Percentiles rank a stretch among this genome's conserved stretches.
phyloP scores from a whole-genome alignment of 2,888 invertebrate species.

The Eristalis intricaria region DNA sequence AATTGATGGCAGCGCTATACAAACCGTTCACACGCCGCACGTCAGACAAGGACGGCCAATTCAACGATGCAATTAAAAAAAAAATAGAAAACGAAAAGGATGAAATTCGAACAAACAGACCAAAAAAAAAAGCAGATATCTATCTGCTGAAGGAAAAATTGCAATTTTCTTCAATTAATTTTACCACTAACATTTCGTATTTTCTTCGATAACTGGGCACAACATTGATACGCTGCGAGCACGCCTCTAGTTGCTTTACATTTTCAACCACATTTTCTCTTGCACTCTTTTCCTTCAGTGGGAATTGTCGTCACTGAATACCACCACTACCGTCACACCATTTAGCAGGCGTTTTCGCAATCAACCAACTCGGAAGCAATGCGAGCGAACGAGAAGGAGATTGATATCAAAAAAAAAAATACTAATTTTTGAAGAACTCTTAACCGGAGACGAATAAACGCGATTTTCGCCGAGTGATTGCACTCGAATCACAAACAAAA shows the following conservation, averaged over 20 bases:
- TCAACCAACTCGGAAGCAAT: conserved; percentile 24
- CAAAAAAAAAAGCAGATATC: conserved; percentile 47
- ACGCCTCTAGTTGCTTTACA: neutral
- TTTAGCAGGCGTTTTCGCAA: conserved; percentile 67
- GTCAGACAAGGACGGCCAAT: conserved; percentile 25
- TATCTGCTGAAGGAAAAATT: conserved; percentile 23
- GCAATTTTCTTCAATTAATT: conserved; percentile 4
- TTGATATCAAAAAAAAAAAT: conserved; percentile 10
- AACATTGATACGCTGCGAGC: neutral
- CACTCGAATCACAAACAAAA: conserved; percentile 29
- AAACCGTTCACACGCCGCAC: conserved; percentile 43
- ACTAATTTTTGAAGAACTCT: conserved; percentile 9
- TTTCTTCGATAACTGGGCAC: neutral
- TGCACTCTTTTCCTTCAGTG: conserved; percentile 9
- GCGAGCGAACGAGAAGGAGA: conserved; percentile 27
- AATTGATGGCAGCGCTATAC: conserved; percentile 58
- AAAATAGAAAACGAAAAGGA: conserved; percentile 19
- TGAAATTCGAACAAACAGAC: conserved; percentile 7
- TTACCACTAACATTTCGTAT: conserved; percentile 43
- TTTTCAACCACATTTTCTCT: conserved; percentile 23
- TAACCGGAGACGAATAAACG: conserved; percentile 31
- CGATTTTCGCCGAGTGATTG: neutral
- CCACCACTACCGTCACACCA: conserved; percentile 46
- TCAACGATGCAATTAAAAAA: conserved; percentile 34
- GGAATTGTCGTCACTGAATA: conserved; percentile 40